A percentile compares a stretch with the other conserved stretches of the same genome.
Evolutionary conservation across 1,140 invertebrate species (phyloP).

Genomic region (Gryon sp.): DNA sequence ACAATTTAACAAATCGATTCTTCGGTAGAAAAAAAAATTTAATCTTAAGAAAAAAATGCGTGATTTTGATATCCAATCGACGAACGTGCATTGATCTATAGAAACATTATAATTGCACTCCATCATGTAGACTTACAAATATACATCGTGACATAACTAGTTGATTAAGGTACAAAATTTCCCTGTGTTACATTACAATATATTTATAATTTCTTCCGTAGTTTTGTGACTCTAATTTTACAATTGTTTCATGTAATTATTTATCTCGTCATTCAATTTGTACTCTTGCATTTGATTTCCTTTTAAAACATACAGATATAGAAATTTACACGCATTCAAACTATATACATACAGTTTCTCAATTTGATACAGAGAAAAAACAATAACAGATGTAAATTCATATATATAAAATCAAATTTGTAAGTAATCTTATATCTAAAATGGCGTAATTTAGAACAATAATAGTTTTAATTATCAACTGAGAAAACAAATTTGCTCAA

Average conservation of each 20-base stretch:
- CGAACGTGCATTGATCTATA: too few relatives aligned
- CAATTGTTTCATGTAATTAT: not conserved
- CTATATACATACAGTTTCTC: constrained; percentile 8
- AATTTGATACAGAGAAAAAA: constrained; percentile 8
- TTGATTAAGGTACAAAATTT: constrained; percentile 25
- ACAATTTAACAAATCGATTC: too few relatives aligned
- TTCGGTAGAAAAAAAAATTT: too few relatives aligned
- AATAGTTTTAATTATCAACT: not conserved
- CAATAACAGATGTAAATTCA: constrained; percentile 10
- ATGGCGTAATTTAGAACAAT: constrained; percentile 1
- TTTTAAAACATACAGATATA: constrained; percentile 23
- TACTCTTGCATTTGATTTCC: constrained; percentile 1
- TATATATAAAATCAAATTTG: not conserved
- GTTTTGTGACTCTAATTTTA: constrained; percentile 30
- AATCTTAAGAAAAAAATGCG: too few relatives aligned
- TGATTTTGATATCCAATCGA: too few relatives aligned
- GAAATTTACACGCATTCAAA: constrained; percentile 24
- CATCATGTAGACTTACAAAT: constrained; percentile 33
- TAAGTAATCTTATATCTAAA: not conserved
- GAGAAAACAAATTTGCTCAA: constrained; percentile 12
- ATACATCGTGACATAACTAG: constrained; percentile 2
- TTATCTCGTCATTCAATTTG: not conserved
- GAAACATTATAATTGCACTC: constrained; percentile 14
- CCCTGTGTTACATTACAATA: constrained; percentile 7
- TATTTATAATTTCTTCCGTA: not conserved